Evolutionary conservation across 2,888 invertebrate genomes (phyloP).

Genomic region (Marronus borbonicus): DNA sequence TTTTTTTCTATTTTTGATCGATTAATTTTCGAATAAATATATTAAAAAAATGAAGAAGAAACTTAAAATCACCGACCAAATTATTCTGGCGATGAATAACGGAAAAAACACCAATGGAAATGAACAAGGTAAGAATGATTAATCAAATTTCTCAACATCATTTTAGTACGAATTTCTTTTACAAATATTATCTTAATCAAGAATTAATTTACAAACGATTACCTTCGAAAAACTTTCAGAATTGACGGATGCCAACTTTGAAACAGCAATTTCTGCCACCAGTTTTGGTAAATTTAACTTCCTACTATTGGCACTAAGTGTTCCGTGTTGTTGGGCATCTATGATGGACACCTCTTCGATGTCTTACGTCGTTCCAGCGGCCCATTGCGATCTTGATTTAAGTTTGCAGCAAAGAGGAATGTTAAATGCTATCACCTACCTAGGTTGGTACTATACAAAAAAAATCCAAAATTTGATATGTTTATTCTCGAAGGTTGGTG

Average conservation of each 20-base stretch:
- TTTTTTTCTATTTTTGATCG: too few species aligned
- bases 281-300: constrained; percentile 82
- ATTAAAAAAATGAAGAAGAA: constrained; percentile 17
- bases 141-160: too few species aligned
- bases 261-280: constrained; percentile 79
- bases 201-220: too few species aligned
- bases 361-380: constrained; percentile 82
- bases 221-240: background rate
- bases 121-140: background rate
- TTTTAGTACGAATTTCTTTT: too few species aligned
- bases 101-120: background rate
- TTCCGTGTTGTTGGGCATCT: constrained; percentile 79
- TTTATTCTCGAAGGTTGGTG: too few species aligned
- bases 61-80: background rate
- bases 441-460: constrained; percentile 71
- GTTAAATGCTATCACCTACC: constrained; percentile 80
- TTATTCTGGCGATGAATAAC: background rate
- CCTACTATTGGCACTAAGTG: constrained; percentile 73
- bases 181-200: too few species aligned
- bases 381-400: constrained; percentile 82
- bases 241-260: constrained; percentile 74
- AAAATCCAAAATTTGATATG: too few species aligned
- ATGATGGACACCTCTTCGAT: constrained; percentile 82
- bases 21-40: background rate
- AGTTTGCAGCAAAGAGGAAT: constrained; percentile 81